Evolutionary conservation across 2,888 invertebrate genomes (phyloP).

Genomic region (Pyrocoelia pectoralis): DNA sequence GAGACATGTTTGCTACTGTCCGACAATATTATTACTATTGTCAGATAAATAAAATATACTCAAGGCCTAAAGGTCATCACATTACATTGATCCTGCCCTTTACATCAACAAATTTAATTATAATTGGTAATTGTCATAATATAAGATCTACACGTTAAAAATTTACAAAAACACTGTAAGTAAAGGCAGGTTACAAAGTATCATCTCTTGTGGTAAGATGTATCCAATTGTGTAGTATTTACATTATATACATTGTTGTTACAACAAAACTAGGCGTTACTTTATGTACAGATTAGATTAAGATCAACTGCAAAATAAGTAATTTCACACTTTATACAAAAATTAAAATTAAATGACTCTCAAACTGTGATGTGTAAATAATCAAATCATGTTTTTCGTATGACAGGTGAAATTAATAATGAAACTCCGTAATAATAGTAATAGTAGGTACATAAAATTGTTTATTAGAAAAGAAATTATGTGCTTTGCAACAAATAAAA

Average conservation of each 20-base stretch:
- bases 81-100: slow-evolving; percentile 5
- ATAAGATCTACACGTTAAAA: not conserved
- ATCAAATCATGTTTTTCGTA: not conserved
- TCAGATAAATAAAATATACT: slow-evolving; percentile 8
- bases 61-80: slow-evolving; percentile 5
- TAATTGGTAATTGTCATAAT: not conserved
- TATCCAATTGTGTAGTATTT: not conserved
- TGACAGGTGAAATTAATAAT: not conserved
- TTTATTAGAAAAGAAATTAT: not conserved
- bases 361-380: slow-evolving; percentile 1
- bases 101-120: not conserved
- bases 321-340: slow-evolving; percentile 1
- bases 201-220: slow-evolving; percentile 3
- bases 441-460: not conserved
- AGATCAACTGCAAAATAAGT: not conserved
- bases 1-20: not conserved
- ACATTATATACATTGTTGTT: slow-evolving; percentile 4
- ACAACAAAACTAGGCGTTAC: not conserved
- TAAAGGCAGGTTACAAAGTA: not conserved
- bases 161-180: not conserved
- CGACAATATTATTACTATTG: not conserved
- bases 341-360: not conserved
- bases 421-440: too few relatives aligned
- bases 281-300: slow-evolving; percentile 9
- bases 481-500: not conserved